phyloP scores from a whole-genome alignment of 30 jellyfish, hydroid and myxozoan genomes.

The Mastigias papua region DNA sequence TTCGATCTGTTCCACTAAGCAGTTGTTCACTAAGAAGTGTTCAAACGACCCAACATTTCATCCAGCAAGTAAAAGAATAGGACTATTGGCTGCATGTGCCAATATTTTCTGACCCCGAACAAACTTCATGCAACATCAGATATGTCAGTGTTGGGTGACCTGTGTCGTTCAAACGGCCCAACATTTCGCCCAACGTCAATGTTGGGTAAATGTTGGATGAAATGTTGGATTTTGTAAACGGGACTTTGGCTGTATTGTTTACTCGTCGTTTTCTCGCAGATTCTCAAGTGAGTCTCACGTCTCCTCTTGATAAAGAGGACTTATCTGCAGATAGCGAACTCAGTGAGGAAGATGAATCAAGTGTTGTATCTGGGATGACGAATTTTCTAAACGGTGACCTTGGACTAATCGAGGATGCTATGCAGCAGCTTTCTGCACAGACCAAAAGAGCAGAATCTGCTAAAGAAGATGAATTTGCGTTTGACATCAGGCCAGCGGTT shows the following conservation, averaged over 20 bases:
- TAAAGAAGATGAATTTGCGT: constrained; percentile 37
- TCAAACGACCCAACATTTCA: no score
- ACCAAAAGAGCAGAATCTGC: constrained; percentile 13
- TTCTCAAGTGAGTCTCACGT: neutral
- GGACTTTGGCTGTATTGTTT: neutral
- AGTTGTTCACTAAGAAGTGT: no score
- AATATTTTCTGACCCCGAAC: no score
- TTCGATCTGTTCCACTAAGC: no score
- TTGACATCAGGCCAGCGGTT: constrained; percentile 66
- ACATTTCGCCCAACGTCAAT: no score
- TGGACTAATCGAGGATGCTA: constrained; percentile 59
- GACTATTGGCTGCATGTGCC: no score
- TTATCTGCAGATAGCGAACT: neutral
- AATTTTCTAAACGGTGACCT: constrained; percentile 67
- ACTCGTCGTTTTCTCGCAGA: neutral
- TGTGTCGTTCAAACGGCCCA: no score
- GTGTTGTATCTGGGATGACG: constrained; percentile 63
- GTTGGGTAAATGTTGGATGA: no score
- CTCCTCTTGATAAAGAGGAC: neutral
- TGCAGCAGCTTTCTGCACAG: constrained; percentile 56
- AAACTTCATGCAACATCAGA: no score
- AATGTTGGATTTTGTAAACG: no score
- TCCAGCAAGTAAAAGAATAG: no score
- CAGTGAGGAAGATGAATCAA: neutral
- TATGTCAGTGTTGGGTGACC: no score